Percentiles rank a stretch among this genome's conserved stretches.
These are phyloP conservation scores for Andrena minutula DNA, from an alignment of 2,888 invertebrate genomes.

Conservation along the genomic window DNA sequence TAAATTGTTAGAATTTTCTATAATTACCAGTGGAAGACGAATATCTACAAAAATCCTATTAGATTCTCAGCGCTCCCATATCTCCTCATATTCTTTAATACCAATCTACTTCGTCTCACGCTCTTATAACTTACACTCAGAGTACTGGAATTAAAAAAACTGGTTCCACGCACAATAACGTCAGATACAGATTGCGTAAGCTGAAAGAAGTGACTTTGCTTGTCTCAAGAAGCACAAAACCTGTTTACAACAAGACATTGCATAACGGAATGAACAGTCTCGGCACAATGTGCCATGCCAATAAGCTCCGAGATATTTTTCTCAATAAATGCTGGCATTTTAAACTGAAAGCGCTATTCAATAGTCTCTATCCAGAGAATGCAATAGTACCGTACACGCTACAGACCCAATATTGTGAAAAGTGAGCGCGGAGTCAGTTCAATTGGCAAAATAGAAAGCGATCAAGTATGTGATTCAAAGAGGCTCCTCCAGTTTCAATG, in stretches of 20 bases:
- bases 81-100: background rate
- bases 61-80: too few relatives aligned
- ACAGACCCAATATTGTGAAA: background rate
- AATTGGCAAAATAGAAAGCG: too few relatives aligned
- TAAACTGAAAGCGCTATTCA: background rate
- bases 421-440: too few relatives aligned
- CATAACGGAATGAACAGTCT: background rate
- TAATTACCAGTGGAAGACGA: too few relatives aligned
- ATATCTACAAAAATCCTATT: too few relatives aligned
- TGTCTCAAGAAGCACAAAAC: conserved; percentile 2
- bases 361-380: background rate
- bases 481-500: background rate
- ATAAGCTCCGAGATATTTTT: background rate
- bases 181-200: background rate
- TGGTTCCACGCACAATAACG: background rate
- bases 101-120: background rate
- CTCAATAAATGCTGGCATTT: background rate
- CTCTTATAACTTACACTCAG: background rate
- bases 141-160: background rate
- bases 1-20: too few relatives aligned
- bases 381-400: background rate
- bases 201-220: conserved; percentile 3
- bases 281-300: background rate
- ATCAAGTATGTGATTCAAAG: too few relatives aligned
- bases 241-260: background rate